These are phyloP conservation scores for Danaus melanippus DNA, from an alignment of 1,140 invertebrate species.

Conservation along the genomic window DNA sequence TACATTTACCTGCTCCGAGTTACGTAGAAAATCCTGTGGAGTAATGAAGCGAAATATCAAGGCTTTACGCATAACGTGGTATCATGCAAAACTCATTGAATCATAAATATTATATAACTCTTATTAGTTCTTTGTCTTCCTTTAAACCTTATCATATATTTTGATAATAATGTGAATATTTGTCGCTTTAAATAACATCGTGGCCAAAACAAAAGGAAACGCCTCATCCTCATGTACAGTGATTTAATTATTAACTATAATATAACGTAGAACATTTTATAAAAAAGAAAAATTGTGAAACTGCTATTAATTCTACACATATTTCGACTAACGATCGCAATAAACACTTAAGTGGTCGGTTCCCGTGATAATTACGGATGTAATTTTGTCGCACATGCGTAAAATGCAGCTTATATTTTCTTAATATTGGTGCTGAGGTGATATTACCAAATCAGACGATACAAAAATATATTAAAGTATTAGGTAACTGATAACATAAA, in stretches of 20 bases:
- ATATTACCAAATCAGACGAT: constrained; percentile 22
- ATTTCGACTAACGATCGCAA: constrained; percentile 42
- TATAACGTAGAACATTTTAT: not conserved
- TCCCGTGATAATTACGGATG: constrained; percentile 45
- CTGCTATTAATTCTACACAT: constrained; percentile 31
- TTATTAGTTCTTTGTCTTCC: too few relatives aligned
- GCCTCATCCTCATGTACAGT: not conserved
- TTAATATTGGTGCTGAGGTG: constrained; percentile 24
- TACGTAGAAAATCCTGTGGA: constrained; percentile 23
- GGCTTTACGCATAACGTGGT: constrained; percentile 28
- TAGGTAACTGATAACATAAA: not conserved
- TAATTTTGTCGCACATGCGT: constrained; percentile 45
- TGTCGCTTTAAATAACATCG: too few relatives aligned
- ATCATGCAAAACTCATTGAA: too few relatives aligned
- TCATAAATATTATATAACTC: too few relatives aligned
- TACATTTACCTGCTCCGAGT: constrained; percentile 13
- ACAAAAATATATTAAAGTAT: constrained; percentile 2
- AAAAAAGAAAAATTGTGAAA: constrained; percentile 8
- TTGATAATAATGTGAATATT: too few relatives aligned
- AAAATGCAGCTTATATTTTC: constrained; percentile 32
- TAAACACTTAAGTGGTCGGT: constrained; percentile 37
- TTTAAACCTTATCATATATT: too few relatives aligned
- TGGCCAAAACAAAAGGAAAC: not conserved
- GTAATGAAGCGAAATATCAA: constrained; percentile 41
- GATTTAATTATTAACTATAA: too few relatives aligned